phyloP scores from a whole-genome alignment of 2,797 vertebrate species.

The Tympanoctomys barrerae region DNA sequence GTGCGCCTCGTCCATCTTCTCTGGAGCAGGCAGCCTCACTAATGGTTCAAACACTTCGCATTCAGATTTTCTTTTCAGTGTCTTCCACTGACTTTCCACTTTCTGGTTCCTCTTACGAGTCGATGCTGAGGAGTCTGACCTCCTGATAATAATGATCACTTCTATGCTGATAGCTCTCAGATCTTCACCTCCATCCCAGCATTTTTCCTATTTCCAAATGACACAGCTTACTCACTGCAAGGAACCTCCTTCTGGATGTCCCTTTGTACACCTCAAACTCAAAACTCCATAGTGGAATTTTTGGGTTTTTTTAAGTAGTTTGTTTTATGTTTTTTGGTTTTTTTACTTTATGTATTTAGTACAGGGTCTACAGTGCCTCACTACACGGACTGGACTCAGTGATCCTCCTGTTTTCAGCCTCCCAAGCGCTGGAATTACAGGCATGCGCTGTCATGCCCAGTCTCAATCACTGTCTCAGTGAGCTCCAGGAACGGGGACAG shows the following conservation, averaged over 20 bases:
- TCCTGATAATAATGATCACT: neutral
- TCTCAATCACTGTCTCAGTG: no score
- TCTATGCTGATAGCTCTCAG: neutral
- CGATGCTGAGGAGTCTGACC: neutral
- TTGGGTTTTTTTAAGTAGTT: no score
- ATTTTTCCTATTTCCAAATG: slow-evolving; percentile 1
- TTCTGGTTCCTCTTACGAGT: neutral
- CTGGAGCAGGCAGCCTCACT: neutral
- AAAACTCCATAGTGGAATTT: slow-evolving; percentile 26
- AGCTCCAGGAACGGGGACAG: no score
- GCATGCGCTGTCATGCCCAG: no score
- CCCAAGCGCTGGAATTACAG: no score
- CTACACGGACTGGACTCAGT: no score
- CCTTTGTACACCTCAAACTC: neutral
- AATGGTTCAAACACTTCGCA: neutral
- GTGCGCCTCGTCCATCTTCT: neutral
- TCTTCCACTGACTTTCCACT: neutral
- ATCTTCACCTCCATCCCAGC: neutral
- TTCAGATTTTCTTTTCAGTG: neutral
- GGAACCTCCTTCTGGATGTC: neutral
- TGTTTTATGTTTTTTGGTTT: no score
- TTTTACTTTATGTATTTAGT: no score
- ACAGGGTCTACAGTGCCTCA: no score
- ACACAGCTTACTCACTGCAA: neutral
- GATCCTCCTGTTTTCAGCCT: no score